Conservation (phyloP, 2,888 invertebrate species). For the Oasisia sp. region DNA sequence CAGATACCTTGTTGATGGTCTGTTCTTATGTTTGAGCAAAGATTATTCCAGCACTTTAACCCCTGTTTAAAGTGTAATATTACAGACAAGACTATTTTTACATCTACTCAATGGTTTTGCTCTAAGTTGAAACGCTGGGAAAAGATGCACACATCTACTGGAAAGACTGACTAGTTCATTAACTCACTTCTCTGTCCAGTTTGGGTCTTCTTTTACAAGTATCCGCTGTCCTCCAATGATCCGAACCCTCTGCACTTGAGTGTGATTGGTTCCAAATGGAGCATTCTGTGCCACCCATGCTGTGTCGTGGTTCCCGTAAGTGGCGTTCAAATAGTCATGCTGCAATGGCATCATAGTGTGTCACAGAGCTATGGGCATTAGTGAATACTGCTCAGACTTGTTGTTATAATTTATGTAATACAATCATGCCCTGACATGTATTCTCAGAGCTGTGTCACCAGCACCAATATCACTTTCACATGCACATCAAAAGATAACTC, state of each 20-base stretch:
- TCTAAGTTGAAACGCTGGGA: background rate
- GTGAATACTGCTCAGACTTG: background rate
- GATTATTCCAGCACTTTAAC: too few relatives aligned
- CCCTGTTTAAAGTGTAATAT: background rate
- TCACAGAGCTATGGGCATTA: background rate
- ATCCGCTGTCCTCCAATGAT: slow-evolving; percentile 54
- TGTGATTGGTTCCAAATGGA: slow-evolving; percentile 56
- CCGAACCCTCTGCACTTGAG: slow-evolving; percentile 49
- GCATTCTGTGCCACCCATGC: slow-evolving; percentile 44
- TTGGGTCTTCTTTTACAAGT: slow-evolving; percentile 41
- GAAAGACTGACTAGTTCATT: background rate
- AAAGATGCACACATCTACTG: background rate
- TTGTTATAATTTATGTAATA: background rate
- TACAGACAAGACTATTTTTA: background rate
- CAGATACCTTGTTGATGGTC: too few relatives aligned
- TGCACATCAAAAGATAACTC: background rate
- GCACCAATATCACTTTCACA: background rate
- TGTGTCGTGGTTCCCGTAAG: background rate
- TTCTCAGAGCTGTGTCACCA: background rate
- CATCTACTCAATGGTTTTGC: background rate
- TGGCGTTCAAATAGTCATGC: background rate
- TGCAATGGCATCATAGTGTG: background rate
- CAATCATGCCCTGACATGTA: background rate
- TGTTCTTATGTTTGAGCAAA: too few relatives aligned
- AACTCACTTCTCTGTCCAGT: background rate